A percentile compares a stretch with the other conserved stretches of the same genome.
Conservation (phyloP, 1,140 invertebrate genomes). For the Goniozus legneri region DNA sequence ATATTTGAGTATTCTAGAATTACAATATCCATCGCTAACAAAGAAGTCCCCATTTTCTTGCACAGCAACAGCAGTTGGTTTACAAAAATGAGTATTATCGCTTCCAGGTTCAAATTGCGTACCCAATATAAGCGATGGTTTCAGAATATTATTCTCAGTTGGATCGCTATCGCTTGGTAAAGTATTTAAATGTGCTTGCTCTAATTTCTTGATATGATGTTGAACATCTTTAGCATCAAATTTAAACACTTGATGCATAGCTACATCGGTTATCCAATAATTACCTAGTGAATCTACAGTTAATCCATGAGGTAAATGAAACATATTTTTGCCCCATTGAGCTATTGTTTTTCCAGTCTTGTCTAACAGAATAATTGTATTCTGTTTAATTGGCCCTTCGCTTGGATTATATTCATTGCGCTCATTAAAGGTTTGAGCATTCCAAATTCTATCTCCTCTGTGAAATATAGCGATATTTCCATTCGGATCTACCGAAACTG, state of each 20-base stretch:
- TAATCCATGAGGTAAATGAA: conserved; percentile 92
- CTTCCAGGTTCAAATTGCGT: conserved; percentile 70
- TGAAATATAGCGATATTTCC: conserved; percentile 84
- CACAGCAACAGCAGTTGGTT: conserved; percentile 88
- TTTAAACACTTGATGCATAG: conserved; percentile 88
- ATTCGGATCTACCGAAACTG: conserved; percentile 69
- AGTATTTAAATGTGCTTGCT: conserved; percentile 27
- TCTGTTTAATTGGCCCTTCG: conserved; percentile 66
- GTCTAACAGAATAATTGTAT: conserved; percentile 72
- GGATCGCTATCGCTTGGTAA: conserved; percentile 10
- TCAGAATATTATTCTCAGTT: conserved; percentile 32
- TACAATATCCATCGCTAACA: conserved; percentile 94
- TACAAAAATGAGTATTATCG: conserved; percentile 81
- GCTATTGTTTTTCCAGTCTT: conserved; percentile 67
- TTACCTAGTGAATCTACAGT: conserved; percentile 80
- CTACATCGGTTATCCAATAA: conserved; percentile 90
- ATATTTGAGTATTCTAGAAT: conserved; percentile 85
- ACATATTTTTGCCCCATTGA: conserved; percentile 80
- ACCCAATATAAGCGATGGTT: conserved; percentile 41
- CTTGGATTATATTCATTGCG: conserved; percentile 61
- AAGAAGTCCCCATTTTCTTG: conserved; percentile 82
- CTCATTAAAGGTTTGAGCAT: conserved; percentile 60
- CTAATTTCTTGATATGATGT: conserved; percentile 21
- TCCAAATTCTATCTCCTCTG: conserved; percentile 73
- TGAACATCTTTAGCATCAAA: conserved; percentile 55